phyloP scores from a whole-genome alignment of 2,113 vertebrate species.

The Alligator sinensis region DNA sequence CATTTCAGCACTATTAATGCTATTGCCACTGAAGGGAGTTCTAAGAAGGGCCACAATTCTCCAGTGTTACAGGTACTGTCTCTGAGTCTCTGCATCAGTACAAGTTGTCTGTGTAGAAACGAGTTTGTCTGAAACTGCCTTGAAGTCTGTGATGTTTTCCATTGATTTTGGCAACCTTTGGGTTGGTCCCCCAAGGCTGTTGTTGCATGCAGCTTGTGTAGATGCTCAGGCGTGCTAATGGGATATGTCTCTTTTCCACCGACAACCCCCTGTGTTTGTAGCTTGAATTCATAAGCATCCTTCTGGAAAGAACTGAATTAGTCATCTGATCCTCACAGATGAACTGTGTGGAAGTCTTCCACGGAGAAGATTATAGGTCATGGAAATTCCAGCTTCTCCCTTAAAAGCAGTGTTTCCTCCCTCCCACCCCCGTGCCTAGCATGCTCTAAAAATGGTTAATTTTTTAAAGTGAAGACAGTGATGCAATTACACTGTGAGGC shows the following conservation, averaged over 20 bases:
- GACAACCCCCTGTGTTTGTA: neutral
- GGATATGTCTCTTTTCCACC: neutral
- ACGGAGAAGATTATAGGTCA: constrained; percentile 53
- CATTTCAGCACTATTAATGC: neutral
- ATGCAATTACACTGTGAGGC: neutral
- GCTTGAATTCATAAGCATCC: constrained; percentile 38
- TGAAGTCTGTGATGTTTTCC: neutral
- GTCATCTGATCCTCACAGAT: constrained; percentile 66
- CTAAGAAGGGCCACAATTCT: neutral
- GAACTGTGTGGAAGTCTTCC: constrained; percentile 49
- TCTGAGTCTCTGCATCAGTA: neutral
- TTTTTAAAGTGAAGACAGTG: neutral
- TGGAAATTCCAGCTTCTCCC: constrained; percentile 47
- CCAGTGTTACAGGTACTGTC: neutral
- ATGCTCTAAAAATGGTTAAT: neutral
- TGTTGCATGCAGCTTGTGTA: neutral
- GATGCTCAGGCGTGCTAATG: neutral
- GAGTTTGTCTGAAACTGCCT: neutral
- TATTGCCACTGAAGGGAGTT: neutral
- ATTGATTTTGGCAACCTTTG: neutral
- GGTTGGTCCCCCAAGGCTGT: neutral
- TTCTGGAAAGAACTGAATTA: constrained; percentile 72
- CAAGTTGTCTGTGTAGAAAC: neutral
- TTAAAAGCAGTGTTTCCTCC: constrained; percentile 8
- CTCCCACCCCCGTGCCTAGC: neutral